Evolutionary conservation across 2,888 invertebrate genomes (phyloP).

Genomic region (Belgica antarctica): DNA sequence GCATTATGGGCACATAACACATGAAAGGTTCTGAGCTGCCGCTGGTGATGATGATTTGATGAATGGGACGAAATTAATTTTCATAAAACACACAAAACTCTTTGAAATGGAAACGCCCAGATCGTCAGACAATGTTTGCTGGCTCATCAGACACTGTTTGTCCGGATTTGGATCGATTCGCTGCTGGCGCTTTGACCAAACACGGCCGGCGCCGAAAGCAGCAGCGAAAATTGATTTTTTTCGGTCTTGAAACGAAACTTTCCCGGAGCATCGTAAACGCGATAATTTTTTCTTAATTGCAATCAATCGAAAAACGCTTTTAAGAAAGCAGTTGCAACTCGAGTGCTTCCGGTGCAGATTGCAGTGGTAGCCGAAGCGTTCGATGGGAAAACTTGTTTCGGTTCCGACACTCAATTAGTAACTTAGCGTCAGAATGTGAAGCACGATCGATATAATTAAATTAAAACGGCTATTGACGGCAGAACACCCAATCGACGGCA

Average conservation of each 20-base stretch:
- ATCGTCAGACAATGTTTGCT: no score
- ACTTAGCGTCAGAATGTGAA: no score
- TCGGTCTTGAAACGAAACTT: not conserved
- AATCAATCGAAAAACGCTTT: not conserved
- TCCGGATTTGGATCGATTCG: not conserved
- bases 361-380: not conserved
- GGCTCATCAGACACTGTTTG: no score
- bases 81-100: no score
- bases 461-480: not conserved
- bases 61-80: not conserved
- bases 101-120: not conserved
- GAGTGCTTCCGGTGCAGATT: not conserved
- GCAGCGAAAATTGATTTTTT: slow-evolving; percentile 5
- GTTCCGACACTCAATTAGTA: no score
- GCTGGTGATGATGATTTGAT: not conserved
- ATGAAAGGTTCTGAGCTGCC: not conserved
- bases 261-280: not conserved
- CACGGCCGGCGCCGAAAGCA: not conserved
- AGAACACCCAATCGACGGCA: not conserved
- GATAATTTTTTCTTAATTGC: not conserved
- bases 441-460: not conserved
- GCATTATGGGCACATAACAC: not conserved
- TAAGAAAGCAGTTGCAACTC: not conserved
- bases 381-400: not conserved
- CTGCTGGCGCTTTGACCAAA: not conserved